Conservation (phyloP, 2,797 vertebrate species). For the Melanogrammus aeglefinus region DNA sequence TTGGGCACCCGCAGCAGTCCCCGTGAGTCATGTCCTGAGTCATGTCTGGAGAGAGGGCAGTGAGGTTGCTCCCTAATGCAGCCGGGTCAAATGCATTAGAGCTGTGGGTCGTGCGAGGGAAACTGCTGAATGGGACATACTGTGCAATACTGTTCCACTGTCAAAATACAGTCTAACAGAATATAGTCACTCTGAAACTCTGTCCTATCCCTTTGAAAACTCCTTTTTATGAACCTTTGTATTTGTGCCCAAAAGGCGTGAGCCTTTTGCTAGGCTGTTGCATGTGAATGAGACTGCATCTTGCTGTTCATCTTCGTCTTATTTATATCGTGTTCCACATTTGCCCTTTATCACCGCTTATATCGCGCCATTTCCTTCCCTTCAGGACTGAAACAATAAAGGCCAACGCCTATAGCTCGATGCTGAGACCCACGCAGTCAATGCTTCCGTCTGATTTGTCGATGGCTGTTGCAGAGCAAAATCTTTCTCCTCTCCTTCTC, state of each 20-base stretch:
- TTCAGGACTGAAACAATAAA: slow-evolving; percentile 28
- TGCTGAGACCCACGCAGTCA: slow-evolving; percentile 27
- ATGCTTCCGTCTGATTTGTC: slow-evolving; percentile 50
- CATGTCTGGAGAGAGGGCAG: slow-evolving; percentile 32
- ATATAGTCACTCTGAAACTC: not conserved
- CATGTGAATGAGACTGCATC: slow-evolving; percentile 2
- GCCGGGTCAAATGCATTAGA: slow-evolving; percentile 30
- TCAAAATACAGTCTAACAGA: slow-evolving; percentile 1
- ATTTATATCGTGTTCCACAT: not conserved
- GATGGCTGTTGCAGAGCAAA: slow-evolving; percentile 53
- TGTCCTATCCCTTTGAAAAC: not conserved
- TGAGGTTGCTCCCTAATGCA: slow-evolving; percentile 26
- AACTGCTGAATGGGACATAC: not conserved
- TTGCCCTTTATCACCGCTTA: not conserved
- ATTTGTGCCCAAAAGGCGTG: not conserved
- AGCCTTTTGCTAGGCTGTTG: not conserved
- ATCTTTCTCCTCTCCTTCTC: slow-evolving; percentile 10
- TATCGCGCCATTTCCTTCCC: slow-evolving; percentile 13
- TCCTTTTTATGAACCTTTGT: not conserved
- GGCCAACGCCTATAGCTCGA: slow-evolving; percentile 24
- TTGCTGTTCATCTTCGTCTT: not conserved
- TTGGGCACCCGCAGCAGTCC: slow-evolving; percentile 42
- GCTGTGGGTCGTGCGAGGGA: not conserved
- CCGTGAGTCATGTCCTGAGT: slow-evolving; percentile 45
- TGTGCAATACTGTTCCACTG: not conserved